These are phyloP conservation scores for Diorhabda sublineata DNA, from an alignment of 1,140 invertebrate species.

Conservation along the genomic window DNA sequence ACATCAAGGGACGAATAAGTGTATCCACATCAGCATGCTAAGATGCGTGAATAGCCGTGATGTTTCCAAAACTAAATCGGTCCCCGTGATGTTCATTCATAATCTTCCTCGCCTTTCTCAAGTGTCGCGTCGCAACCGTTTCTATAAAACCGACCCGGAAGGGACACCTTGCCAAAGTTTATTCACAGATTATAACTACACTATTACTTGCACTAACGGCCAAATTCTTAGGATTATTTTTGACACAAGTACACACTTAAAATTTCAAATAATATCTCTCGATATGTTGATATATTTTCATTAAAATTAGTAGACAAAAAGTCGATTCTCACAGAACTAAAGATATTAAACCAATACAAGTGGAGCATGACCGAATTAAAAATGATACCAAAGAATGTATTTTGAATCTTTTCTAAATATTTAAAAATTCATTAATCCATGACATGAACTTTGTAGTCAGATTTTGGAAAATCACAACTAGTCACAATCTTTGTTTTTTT, in stretches of 20 bases:
- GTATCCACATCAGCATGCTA: constrained; percentile 17
- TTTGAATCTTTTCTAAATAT: not conserved
- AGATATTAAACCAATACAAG: no score
- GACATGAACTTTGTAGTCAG: no score
- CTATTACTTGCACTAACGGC: constrained; percentile 24
- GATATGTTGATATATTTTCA: no score
- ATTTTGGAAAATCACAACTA: no score
- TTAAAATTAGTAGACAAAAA: no score
- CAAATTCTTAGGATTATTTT: constrained; percentile 29
- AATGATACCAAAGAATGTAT: not conserved
- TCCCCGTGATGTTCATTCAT: constrained; percentile 44
- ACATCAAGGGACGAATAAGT: constrained; percentile 7
- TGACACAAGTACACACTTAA: constrained; percentile 8
- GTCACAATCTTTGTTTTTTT: no score
- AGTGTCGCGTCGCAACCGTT: not conserved
- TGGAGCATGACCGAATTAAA: not conserved
- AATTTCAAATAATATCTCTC: not conserved
- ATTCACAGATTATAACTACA: constrained; percentile 41
- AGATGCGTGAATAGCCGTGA: constrained; percentile 21
- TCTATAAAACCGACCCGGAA: constrained; percentile 34
- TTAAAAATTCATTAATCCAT: not conserved
- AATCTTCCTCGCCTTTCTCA: constrained; percentile 30
- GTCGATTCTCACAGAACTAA: no score
- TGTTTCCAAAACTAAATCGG: constrained; percentile 37
- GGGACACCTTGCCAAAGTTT: constrained; percentile 47